Evolutionary conservation across 2,113 vertebrate genomes (phyloP), one percentile per base, ranked within the genome.

Genomic region (Peromyscus californicus): DNA sequence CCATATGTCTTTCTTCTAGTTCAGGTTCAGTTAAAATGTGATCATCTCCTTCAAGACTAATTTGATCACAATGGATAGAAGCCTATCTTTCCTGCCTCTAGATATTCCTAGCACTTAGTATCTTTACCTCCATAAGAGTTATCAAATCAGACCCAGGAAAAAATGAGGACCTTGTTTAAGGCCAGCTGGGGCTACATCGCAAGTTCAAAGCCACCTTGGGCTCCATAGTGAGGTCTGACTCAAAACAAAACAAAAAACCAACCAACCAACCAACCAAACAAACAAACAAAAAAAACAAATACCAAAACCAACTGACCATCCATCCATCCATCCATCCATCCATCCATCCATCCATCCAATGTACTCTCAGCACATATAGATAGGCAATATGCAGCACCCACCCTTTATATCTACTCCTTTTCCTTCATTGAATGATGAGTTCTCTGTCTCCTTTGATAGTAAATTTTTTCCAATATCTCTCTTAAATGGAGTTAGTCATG

Each of bases 401-500:
- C 45, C 5, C 69, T 87, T 69, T 89, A 39, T 7, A 24, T 79
- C 39, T 86, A 31, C 5, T 17, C 42, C 16, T 48, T 45, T 26
- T 67, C 22, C 33, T 90, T 69, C 70, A 61, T 17, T 70, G 22
- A 80, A 93, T 75, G 70, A 95, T 15, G 72, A 29, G 12, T 19
- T 80, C 16, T 54, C 16, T 54, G 5, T 57, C 15, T 59, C 33
- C 54, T 70, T 96, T 90, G 70, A 91, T 19, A 91, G 21, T 82
- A 79, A 45, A 21, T 57, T 65, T 93, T 96, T 63, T 96, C 39
- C 69, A 10, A 74, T 96, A 74, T 96, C 67, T 70, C 13, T 45
- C 42, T 93, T 65, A 48, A 42, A 16, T 83, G 51, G 36, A 91
- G 54, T 85, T 70, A 82, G 65, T 36, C 54, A 67, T 31, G 21